Conservation (phyloP, 2,797 vertebrate genomes). For the Hoplostethus mediterraneus region DNA sequence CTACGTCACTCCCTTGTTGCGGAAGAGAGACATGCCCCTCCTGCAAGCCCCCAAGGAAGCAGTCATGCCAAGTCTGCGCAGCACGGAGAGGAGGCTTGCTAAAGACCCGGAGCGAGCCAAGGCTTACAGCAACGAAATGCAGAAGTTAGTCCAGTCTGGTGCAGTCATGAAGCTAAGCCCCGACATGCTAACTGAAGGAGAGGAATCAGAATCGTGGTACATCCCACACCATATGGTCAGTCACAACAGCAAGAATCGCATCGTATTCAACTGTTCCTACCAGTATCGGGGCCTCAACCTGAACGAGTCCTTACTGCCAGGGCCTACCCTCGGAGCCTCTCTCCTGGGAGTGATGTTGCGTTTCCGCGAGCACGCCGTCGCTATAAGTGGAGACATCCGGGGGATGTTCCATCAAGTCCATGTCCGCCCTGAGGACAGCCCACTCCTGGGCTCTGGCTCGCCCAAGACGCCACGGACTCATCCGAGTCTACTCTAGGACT, state of each 20-base stretch:
- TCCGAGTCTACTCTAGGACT: slow-evolving; percentile 20
- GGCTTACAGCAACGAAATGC: too few species aligned
- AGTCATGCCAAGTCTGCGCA: too few species aligned
- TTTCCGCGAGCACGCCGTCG: not conserved
- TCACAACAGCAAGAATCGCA: slow-evolving; percentile 5
- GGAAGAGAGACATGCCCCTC: too few species aligned
- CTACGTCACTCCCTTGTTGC: too few species aligned
- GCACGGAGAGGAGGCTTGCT: too few species aligned
- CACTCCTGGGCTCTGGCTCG: not conserved
- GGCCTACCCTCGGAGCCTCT: not conserved
- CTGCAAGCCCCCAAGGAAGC: too few species aligned
- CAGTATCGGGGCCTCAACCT: not conserved
- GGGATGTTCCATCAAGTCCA: not conserved
- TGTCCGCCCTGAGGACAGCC: too few species aligned
- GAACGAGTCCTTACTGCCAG: slow-evolving; percentile 3
- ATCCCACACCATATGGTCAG: not conserved
- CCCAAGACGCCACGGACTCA: not conserved
- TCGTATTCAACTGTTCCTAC: slow-evolving; percentile 14
- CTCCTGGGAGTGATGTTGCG: not conserved
- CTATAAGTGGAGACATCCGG: not conserved
- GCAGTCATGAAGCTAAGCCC: too few species aligned
- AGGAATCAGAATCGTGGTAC: not conserved
- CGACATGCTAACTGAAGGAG: too few species aligned
- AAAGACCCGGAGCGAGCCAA: too few species aligned
- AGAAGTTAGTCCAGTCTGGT: not conserved